Conservation (phyloP, 2,113 vertebrate species). For the Oncorhynchus tshawytscha region DNA sequence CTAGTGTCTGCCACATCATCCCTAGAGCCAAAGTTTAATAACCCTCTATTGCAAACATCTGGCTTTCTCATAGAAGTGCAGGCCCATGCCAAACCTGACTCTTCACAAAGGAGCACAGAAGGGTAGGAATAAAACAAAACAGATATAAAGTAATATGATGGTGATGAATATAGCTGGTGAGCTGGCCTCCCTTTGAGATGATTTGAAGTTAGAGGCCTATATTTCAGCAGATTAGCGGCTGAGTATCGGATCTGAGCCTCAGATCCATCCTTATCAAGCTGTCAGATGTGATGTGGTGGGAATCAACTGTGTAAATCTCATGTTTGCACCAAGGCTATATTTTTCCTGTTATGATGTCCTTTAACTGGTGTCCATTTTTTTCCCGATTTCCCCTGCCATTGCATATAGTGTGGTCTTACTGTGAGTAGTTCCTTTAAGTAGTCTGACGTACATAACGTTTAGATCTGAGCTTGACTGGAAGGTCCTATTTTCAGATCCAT, state of each 20-base stretch:
- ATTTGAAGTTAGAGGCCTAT: slow-evolving; percentile 23
- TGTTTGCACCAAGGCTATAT: background rate
- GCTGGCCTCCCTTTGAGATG: slow-evolving; percentile 31
- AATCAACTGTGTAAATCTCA: slow-evolving; percentile 5
- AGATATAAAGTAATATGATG: slow-evolving; percentile 40
- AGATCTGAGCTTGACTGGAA: background rate
- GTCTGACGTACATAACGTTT: background rate
- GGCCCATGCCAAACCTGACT: slow-evolving; percentile 49
- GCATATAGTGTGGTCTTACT: background rate
- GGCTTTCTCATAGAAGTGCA: slow-evolving; percentile 44
- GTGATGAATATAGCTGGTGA: slow-evolving; percentile 50
- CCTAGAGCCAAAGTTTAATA: slow-evolving; percentile 66
- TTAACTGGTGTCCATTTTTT: too few relatives aligned
- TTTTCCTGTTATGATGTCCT: slow-evolving; percentile 2
- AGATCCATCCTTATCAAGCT: slow-evolving; percentile 21
- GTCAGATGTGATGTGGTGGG: slow-evolving; percentile 33
- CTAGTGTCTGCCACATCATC: slow-evolving; percentile 58
- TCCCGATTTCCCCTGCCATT: background rate
- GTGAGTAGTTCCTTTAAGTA: too few relatives aligned
- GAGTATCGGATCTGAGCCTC: slow-evolving; percentile 18
- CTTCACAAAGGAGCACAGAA: slow-evolving; percentile 34
- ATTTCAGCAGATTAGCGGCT: slow-evolving; percentile 10
- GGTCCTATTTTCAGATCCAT: slow-evolving; percentile 77
- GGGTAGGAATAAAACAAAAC: slow-evolving; percentile 48
- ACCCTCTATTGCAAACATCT: slow-evolving; percentile 73